These are phyloP conservation scores for Nylanderia fulva DNA, from an alignment of 1,140 invertebrate species.

Conservation along the genomic window DNA sequence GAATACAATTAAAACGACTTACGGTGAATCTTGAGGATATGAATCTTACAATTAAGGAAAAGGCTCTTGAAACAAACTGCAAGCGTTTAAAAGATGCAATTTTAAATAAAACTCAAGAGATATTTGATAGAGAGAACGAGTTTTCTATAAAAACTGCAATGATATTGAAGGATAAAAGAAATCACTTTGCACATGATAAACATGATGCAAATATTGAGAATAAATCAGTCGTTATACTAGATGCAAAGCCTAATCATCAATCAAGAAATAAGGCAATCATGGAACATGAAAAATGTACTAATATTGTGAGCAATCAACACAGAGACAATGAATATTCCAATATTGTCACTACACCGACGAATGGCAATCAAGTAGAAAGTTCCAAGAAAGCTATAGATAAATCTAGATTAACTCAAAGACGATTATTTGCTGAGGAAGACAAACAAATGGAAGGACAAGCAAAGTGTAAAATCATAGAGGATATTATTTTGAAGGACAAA, in stretches of 20 bases:
- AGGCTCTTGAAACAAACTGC: constrained; percentile 65
- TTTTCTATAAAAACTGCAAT: constrained; percentile 68
- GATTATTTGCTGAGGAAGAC: constrained; percentile 55
- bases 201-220: neutral
- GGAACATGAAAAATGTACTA: neutral
- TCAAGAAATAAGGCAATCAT: neutral
- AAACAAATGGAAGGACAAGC: neutral
- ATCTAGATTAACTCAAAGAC: constrained; percentile 48
- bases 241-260: neutral
- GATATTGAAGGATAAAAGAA: constrained; percentile 51
- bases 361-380: neutral
- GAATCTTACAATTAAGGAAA: constrained; percentile 62
- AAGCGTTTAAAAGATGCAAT: constrained; percentile 74
- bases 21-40: constrained; percentile 52
- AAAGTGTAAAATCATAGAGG: neutral
- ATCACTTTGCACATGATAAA: neutral
- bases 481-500: constrained; percentile 6
- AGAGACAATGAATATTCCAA: neutral
- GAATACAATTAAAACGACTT: constrained; percentile 27
- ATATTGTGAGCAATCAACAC: neutral
- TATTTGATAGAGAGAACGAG: constrained; percentile 75
- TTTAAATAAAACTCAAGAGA: constrained; percentile 73
- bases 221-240: neutral
- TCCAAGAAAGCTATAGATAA: neutral
- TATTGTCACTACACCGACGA: constrained; percentile 14